Base-by-base conservation (phyloP, 1,140 invertebrate species). In the Caerostris extrusa region DNA sequence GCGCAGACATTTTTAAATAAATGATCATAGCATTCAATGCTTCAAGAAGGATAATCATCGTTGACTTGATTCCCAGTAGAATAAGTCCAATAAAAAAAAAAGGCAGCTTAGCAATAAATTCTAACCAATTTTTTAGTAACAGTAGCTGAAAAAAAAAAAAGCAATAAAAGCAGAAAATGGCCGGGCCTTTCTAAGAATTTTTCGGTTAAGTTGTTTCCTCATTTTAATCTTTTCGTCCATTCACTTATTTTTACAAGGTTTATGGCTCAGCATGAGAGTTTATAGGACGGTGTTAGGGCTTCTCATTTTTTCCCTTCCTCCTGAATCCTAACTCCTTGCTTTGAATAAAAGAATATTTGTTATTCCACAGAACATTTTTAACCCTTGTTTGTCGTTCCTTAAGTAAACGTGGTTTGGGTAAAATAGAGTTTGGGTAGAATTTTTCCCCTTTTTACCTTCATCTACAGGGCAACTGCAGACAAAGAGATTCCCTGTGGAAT, bases 321-420 rank as follows among this genome's bases (percentile, higher is more conserved):
- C 10, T 88, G 86, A 34, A 34, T 34, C 34, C 34, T 34, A 34
- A 34, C 34, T 34, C 34, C 34, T 50, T 88, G 60, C 64, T 88
- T 64, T 88, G 58, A 64, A 64, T 57, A 50, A 17, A 56, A 7
- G 67, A 77, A 71, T 67, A 77, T 90, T 90, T 90, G 64, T 90
- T 90, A 90, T 69, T 90, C 67, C n/a, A 8, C 19, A 55, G 55
- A 90, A 77, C 67, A 60, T 69, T 90, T 90, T 90, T 71, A 67
- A 77, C 88, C 34, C 88, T 55, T 90, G 85, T 87, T 87, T 87
- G 85, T 87, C 61, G 85, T 87, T 64, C 58, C 88, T 90, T 90
- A 90, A 90, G 64, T 90, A 90, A 90, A 90, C 88, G 88, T 90
- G 67, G 67, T 50, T 90, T 58, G 86, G 86, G 17, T 88, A 64